A percentile compares a stretch with the other conserved stretches of the same genome.
Conservation (phyloP, 2,888 invertebrate genomes). For the Isoperla grammatica region DNA sequence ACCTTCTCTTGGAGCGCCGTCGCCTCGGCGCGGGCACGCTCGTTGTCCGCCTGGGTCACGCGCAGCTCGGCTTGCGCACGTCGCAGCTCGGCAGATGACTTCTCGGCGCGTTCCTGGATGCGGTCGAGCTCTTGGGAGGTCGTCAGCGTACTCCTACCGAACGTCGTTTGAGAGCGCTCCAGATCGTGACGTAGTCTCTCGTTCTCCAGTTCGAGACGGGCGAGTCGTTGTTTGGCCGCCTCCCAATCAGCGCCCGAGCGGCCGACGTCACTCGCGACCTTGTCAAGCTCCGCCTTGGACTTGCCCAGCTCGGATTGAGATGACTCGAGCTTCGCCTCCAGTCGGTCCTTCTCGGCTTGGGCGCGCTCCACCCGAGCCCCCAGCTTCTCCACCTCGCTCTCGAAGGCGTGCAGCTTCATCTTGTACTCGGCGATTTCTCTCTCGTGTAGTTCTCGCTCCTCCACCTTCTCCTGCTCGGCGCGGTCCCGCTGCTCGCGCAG, state of each 20-base stretch:
- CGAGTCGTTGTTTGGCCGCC: conserved; percentile 73
- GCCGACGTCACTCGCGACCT: conserved; percentile 83
- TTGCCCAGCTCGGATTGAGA: conserved; percentile 91
- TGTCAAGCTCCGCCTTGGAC: conserved; percentile 89
- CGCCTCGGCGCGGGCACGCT: conserved; percentile 76
- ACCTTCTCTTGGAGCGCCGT: conserved; percentile 81
- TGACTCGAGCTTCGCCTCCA: conserved; percentile 86
- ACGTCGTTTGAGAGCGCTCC: conserved; percentile 76
- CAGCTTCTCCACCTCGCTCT: conserved; percentile 86
- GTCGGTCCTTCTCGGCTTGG: conserved; percentile 82
- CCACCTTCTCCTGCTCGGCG: conserved; percentile 92
- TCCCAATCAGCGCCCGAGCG: conserved; percentile 88
- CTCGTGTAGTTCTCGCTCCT: conserved; percentile 84
- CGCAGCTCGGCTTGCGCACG: conserved; percentile 84
- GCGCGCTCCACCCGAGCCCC: conserved; percentile 83
- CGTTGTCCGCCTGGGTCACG: conserved; percentile 87
- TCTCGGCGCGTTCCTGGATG: conserved; percentile 80
- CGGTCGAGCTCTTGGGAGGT: conserved; percentile 79
- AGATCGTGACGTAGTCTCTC: conserved; percentile 81
- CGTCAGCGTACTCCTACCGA: conserved; percentile 73
- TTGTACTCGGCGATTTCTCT: conserved; percentile 92
- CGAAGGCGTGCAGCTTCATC: conserved; percentile 85
- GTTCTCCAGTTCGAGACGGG: conserved; percentile 83
- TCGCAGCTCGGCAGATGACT: conserved; percentile 74
- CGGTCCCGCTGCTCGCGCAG: conserved; percentile 90